Percentiles rank a stretch among this genome's conserved stretches.
Evolutionary conservation across 2,113 vertebrate genomes (phyloP).

Genomic region (Phylloscopus whistleri): DNA sequence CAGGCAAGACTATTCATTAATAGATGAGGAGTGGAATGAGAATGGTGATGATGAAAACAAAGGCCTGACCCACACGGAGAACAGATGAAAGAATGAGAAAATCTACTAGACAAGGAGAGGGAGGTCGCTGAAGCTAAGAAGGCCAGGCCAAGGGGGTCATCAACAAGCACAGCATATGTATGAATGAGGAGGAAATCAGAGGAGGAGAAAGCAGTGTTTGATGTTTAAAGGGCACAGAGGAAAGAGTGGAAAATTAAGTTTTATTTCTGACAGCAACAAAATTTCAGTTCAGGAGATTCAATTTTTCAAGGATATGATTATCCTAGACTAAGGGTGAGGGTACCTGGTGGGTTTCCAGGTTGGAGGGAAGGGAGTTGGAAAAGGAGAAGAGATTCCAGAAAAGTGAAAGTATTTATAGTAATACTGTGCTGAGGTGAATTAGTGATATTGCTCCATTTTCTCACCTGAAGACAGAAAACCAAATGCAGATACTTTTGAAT

Average conservation of each 20-base stretch:
- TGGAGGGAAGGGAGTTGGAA: neutral
- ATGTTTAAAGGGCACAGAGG: neutral
- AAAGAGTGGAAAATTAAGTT: neutral
- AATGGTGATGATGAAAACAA: constrained; percentile 24
- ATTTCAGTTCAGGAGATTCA: neutral
- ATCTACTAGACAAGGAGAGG: neutral
- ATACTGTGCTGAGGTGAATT: neutral
- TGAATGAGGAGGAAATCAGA: neutral
- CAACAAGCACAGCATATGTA: neutral
- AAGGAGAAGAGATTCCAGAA: neutral
- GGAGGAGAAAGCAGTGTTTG: neutral
- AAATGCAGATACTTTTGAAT: neutral
- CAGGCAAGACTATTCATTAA: constrained; percentile 21
- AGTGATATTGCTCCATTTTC: neutral
- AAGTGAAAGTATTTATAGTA: neutral
- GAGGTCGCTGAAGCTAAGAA: neutral
- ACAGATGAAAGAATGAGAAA: neutral
- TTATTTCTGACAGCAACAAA: neutral
- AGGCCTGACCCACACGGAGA: neutral
- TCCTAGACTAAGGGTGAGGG: neutral
- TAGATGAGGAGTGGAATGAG: neutral
- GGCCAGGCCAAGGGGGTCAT: neutral
- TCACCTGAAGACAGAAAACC: neutral
- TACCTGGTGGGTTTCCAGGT: neutral
- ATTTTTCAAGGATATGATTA: neutral